Evolutionary conservation across 2,888 invertebrate genomes (phyloP).

Genomic region (Mystacides longicornis): DNA sequence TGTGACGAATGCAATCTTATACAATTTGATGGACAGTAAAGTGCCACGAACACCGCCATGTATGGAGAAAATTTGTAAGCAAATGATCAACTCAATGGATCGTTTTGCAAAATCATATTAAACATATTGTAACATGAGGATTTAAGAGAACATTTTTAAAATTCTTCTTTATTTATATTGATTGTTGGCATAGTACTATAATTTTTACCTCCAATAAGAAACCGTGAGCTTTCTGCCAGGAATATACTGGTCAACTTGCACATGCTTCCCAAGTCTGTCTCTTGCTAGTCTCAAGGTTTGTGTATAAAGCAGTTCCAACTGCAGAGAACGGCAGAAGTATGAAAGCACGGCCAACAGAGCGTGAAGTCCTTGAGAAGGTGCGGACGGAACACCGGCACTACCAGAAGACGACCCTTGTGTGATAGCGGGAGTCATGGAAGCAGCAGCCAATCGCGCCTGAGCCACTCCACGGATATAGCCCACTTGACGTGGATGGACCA

Average conservation of each 20-base stretch:
- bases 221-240: conserved; percentile 83
- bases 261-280: conserved; percentile 81
- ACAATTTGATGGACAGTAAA: no score
- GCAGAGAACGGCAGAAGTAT: conserved; percentile 90
- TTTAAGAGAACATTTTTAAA: no score
- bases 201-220: conserved; percentile 94
- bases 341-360: conserved; percentile 59
- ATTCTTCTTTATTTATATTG: no score
- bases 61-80: no score
- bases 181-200: no score
- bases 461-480: conserved; percentile 91
- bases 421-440: conserved; percentile 29
- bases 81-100: no score
- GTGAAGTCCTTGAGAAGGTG: conserved; percentile 78
- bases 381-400: conserved; percentile 52
- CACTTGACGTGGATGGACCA: conserved; percentile 91
- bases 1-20: no score
- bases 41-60: no score
- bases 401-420: conserved; percentile 39
- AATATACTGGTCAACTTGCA: conserved; percentile 83
- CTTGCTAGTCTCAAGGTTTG: conserved; percentile 82
- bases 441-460: conserved; percentile 77
- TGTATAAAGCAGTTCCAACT: conserved; percentile 82
- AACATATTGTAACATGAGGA: no score
- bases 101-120: no score